Conservation (phyloP, 2,797 vertebrate genomes). For the Halcyon badia region DNA sequence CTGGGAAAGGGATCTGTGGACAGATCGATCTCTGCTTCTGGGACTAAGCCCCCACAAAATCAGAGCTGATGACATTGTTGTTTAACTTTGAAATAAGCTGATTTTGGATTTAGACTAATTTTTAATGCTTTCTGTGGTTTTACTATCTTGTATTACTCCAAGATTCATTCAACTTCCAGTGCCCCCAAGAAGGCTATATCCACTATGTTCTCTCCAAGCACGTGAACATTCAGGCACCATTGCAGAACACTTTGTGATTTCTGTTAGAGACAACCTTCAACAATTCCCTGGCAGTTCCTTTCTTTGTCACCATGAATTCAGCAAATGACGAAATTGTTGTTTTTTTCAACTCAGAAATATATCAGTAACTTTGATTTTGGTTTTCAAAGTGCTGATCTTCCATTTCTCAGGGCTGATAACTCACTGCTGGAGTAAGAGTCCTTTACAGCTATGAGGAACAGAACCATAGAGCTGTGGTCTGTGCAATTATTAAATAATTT, state of each 20-base stretch:
- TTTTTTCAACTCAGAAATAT: conserved; percentile 78
- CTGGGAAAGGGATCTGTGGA: conserved; percentile 66
- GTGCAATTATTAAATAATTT: not conserved
- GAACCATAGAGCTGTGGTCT: not conserved
- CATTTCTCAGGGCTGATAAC: not conserved
- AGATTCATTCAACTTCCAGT: conserved; percentile 79
- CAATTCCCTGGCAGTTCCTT: conserved; percentile 73
- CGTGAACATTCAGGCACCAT: conserved; percentile 64
- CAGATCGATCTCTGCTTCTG: conserved; percentile 73
- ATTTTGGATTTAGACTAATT: not conserved
- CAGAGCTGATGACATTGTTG: not conserved
- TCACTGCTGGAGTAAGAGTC: not conserved
- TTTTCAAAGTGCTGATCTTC: not conserved
- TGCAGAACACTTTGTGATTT: conserved; percentile 76
- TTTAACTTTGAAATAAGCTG: conserved; percentile 42
- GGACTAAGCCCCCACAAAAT: conserved; percentile 13
- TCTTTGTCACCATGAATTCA: conserved; percentile 82
- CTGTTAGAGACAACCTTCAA: conserved; percentile 80
- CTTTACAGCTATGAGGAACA: not conserved
- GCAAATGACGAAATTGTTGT: conserved; percentile 78
- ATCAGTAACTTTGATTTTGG: conserved; percentile 61
- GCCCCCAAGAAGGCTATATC: conserved; percentile 77
- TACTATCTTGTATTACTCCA: not conserved
- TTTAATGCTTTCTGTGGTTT: conserved; percentile 36
- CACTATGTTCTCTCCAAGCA: conserved; percentile 79